Evolutionary conservation across 2,888 invertebrate species (phyloP).

Genomic region (Anticlea derivata): DNA sequence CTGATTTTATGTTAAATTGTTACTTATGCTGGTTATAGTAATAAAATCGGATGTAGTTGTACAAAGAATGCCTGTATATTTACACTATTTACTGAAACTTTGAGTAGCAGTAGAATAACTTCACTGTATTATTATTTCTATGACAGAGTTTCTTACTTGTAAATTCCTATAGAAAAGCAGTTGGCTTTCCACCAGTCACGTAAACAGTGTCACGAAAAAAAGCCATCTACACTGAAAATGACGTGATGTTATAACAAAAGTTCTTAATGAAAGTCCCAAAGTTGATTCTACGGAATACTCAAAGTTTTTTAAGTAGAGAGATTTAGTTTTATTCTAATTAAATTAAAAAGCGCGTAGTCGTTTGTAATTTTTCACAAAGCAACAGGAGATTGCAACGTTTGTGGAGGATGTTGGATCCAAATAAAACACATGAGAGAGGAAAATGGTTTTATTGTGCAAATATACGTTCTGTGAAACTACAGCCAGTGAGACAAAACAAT

Average conservation of each 20-base stretch:
- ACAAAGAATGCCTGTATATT: slow-evolving; percentile 39
- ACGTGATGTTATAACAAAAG: background rate
- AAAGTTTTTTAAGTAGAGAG: slow-evolving; percentile 14
- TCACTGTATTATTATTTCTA: background rate
- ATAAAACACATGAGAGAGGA: slow-evolving; percentile 62
- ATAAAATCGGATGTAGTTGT: slow-evolving; percentile 31
- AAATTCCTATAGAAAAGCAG: too few species aligned
- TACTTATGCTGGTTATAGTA: slow-evolving; percentile 29
- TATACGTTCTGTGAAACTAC: background rate
- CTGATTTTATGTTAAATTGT: slow-evolving; percentile 28
- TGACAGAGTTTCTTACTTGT: background rate
- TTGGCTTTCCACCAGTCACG: too few species aligned
- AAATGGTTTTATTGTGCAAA: slow-evolving; percentile 9
- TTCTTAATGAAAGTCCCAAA: background rate
- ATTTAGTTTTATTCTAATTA: slow-evolving; percentile 30
- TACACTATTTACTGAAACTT: slow-evolving; percentile 30
- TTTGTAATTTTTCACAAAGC: slow-evolving; percentile 70
- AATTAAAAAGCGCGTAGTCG: slow-evolving; percentile 46
- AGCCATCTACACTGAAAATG: background rate
- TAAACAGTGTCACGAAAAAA: too few species aligned
- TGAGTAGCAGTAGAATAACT: slow-evolving; percentile 6
- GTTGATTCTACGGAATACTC: slow-evolving; percentile 8
- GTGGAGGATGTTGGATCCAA: slow-evolving; percentile 62
- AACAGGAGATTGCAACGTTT: slow-evolving; percentile 54
- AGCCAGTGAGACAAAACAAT: too few species aligned